Evolutionary conservation across 2,797 vertebrate species (phyloP), one percentile per base, ranked within the genome.

Genomic region (Chaetodon trifasciatus): DNA sequence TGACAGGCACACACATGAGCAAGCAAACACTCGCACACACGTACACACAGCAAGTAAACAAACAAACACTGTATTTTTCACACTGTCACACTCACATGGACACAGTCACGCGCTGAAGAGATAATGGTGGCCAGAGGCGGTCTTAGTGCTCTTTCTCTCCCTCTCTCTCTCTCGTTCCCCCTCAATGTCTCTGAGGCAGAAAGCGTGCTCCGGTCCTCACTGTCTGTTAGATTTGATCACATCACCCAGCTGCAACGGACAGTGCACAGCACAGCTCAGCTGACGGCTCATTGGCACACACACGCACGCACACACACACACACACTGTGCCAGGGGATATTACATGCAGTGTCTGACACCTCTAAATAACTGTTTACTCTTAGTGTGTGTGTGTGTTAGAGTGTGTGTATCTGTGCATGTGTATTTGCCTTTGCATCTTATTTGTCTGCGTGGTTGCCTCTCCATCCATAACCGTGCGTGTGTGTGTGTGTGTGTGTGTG

Each of bases 161-260:
- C 74, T 39, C 74, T 39, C 78, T 17, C 74, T 39, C 83, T 13
- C 74, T 39, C 78, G 44, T 75, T 63, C 81, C 62, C 35, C 39
- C 81, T 70, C 70, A 39, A 12, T 90, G 86, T 90, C 90, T 90
- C 79, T 88, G 86, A 93, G 88, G 91, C 91, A 91, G 84, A 83
- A 85, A 90, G 90, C 75, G 74, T 86, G 90, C 92, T 88, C 87
- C 65, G 73, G 90, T 86, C 88, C 86, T 90, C 91, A 88, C 92
- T 92, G 90, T 92, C 93, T 93, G 94, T 92, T 94, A 92, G 91
- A 91, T 90, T 90, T 93, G 93, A 95, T 95, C 94, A 94, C 90
- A 85, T 94, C 93, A 95, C 83, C 90, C 86, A 79, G 87, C 90
- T 91, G 90, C 89, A 90, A 89, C 74, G 91, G 93, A 93, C 90